Base-by-base conservation (phyloP, 2,888 invertebrate species). In the Amiota mariae region DNA sequence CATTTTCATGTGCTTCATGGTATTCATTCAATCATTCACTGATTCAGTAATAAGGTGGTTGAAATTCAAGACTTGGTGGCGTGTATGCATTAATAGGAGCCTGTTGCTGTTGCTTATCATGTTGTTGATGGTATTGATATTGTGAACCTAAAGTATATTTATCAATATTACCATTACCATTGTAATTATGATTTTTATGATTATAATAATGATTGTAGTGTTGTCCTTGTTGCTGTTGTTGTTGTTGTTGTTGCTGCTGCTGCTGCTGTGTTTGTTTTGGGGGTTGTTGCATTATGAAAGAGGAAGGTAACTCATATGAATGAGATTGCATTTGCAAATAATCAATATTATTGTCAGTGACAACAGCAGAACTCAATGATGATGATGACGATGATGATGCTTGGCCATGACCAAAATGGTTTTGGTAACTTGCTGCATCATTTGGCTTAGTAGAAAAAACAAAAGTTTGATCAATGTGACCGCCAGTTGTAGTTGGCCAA, bases 241-340 rank as follows among this genome's bases (percentile, higher is more conserved):
- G 51, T 8, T 51, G 67, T 49, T 67, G 61, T 10, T 20, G 61
- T 24, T 61, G 15, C 3, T 11, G 61, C 2, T 20, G 67, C 36
- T 68, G 51, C 10, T 18, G 54, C 13, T 18, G n/a, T 13, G 13
- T 36, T 15, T 54, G 51, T 13, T 18, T 24, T 20, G 13, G n/a
- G 8, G 13, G 24, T 15, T 54, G 49, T 49, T 66, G 66, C 70
- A 68, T 54, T 11, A 47, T 61, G n/a, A 49, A 64, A 64, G 46
- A 72, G 2, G 66, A 46, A 12, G 66, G 72, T 57, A 66, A 13
- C 8, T 72, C 46, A 48, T 72, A 72, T n/a, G 72, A 72, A 18
- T 72, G 64, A 18, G 72, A 72, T 57, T 64, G 72, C 72, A 72
- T 72, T 66, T 72, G 72, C 66, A 66, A n/a, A 56, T 72, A 72